Conservation (phyloP, 2,888 invertebrate genomes). For the Andrena bicolor region DNA sequence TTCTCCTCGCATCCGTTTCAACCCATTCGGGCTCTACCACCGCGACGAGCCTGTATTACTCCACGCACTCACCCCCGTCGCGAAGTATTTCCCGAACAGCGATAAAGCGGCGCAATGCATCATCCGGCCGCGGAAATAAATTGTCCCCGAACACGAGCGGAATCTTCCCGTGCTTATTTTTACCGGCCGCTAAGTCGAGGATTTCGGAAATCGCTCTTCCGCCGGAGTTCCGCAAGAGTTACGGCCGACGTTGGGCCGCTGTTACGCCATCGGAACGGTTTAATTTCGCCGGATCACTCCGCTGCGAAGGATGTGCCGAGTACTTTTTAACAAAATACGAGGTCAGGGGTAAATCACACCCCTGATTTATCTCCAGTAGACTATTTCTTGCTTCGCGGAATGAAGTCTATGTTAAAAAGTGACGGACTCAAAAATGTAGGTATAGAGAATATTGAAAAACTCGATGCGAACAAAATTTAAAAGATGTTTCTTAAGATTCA, state of each 20-base stretch:
- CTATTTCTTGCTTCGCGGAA: too few species aligned
- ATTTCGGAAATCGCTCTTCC: slow-evolving; percentile 55
- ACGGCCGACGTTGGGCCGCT: background rate
- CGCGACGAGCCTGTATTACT: slow-evolving; percentile 60
- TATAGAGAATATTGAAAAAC: too few species aligned
- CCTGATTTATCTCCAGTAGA: too few species aligned
- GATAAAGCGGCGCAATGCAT: slow-evolving; percentile 72
- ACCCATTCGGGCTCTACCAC: slow-evolving; percentile 64
- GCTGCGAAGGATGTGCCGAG: background rate
- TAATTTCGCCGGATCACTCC: slow-evolving; percentile 29
- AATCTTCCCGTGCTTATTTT: slow-evolving; percentile 71
- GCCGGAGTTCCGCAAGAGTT: slow-evolving; percentile 21
- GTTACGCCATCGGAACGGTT: slow-evolving; percentile 16
- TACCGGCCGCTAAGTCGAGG: slow-evolving; percentile 51
- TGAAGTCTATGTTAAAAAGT: too few species aligned
- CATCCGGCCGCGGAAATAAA: slow-evolving; percentile 69
- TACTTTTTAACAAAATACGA: background rate
- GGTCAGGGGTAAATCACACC: too few species aligned
- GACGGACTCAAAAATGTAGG: too few species aligned
- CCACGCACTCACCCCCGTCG: slow-evolving; percentile 54
- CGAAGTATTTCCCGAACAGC: slow-evolving; percentile 72
- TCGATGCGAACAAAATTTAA: too few species aligned
- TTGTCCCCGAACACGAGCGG: slow-evolving; percentile 68
- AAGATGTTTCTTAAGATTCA: too few species aligned
- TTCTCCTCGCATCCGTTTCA: slow-evolving; percentile 60